Evolutionary conservation across 2,113 vertebrate species (phyloP), one percentile per base, ranked within the genome.

Genomic region (Junco hyemalis): DNA sequence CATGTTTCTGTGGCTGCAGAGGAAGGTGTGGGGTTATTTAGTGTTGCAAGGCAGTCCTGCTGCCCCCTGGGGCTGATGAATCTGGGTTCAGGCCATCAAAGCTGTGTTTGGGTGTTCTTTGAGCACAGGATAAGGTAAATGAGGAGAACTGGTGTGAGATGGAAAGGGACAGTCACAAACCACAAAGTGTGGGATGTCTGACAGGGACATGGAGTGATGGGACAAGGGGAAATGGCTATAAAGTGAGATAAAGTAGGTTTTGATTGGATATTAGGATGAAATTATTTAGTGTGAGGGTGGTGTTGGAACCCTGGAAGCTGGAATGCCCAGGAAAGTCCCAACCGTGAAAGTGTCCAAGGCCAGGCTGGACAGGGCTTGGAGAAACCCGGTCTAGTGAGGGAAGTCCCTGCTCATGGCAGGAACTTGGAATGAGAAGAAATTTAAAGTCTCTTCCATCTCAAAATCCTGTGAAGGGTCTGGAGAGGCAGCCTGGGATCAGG

Each of bases 111-210:
- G 56, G 28, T 3, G 0, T 29, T 72, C 45, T 72, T 54, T 44
- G 36, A 60, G 23, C 0, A 0, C 9, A 9, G 38, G 21, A 44
- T 23, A 23, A 60, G 40, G 18, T 36, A 54, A 71, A 31, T 7
- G 12, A n/a, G 16, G 51, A 36, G 18, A 5, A 50, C 2, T 31
- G 18, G 40, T 19, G 5, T 19, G 63, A 66, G n/a, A 53, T 29
- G 45, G 56, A 81, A 64, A 42, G 48, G 40, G 66, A 45, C 3
- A 24, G 60, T 19, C 29, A 22, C 35, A 56, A 65, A 26, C 16
- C 26, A 51, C 18, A 5, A 18, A 50, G 59, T 33, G 8, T 28
- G 68, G 31, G 50, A 33, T 18, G 8, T 38, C 4, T 57, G 59
- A 33, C 19, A 33, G 23, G 51, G 26, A 3, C 33, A 5, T 29